Percentiles rank a stretch among this genome's conserved stretches.
Evolutionary conservation across 2,888 invertebrate species (phyloP).

Genomic region (Synergus japonicus): DNA sequence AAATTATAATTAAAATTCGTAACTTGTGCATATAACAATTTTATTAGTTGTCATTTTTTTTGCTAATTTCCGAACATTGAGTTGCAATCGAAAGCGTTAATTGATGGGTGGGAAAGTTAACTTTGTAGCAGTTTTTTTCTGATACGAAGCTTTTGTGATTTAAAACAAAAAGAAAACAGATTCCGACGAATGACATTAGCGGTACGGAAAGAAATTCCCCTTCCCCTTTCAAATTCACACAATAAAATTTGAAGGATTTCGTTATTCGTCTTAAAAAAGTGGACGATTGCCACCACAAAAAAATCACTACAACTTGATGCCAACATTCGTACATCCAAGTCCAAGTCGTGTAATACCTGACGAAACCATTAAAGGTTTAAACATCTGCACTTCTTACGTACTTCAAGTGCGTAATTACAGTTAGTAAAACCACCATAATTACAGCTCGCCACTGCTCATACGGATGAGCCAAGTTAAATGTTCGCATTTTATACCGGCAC

Average conservation of each 20-base stretch:
- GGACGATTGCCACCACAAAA: not conserved
- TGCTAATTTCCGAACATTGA: not conserved
- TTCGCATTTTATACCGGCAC: conserved; percentile 11
- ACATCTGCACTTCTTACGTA: conserved; percentile 35
- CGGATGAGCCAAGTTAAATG: conserved; percentile 38
- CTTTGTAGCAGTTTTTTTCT: not conserved
- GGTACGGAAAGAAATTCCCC: too few species aligned
- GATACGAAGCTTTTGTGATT: not conserved
- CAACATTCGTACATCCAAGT: not conserved
- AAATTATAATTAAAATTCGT: not conserved
- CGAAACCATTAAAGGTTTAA: conserved; percentile 41
- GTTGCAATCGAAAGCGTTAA: not conserved
- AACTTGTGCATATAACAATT: not conserved
- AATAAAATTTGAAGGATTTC: too few species aligned
- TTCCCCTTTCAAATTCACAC: too few species aligned
- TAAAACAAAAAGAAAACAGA: not conserved
- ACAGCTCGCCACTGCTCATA: conserved; percentile 33
- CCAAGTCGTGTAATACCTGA: conserved; percentile 37
- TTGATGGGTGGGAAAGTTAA: conserved; percentile 16
- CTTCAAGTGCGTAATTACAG: conserved; percentile 37
- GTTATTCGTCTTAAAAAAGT: too few species aligned
- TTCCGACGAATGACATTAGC: too few species aligned
- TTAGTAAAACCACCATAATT: conserved; percentile 39
- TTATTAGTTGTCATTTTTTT: not conserved
- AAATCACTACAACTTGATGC: conserved; percentile 23